Base-by-base conservation (phyloP, 2,797 vertebrate genomes). In the Hypotaenidia philippensis region DNA sequence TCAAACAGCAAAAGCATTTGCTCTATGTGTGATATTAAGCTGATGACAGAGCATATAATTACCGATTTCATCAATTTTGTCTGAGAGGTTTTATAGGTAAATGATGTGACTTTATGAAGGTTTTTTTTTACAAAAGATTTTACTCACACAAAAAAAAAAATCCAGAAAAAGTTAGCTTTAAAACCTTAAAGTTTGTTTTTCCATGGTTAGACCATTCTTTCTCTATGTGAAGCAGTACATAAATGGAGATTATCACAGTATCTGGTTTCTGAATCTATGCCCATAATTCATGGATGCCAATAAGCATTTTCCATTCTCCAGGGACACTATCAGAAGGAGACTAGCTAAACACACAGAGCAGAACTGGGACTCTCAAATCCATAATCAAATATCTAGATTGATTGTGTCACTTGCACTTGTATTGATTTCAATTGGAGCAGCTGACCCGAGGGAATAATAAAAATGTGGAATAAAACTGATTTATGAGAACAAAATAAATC, bases 351-450 rank as follows among this genome's bases (percentile, higher is more conserved):
- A 91, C 77, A 95, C 66, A 90, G 86, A 91, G 74, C 80, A 93
- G 94, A 96, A 89, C 75, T 61, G 70, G 77, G 94, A 96, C 91
- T 97, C 91, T 96, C 96, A 93, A 98, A 98, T 98, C 98, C 93
- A 98, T 98, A 98, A 98, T 98, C 98, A 98, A 98, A 98, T 98
- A 98, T 97, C 97, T 97, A 98, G 98, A 98, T 98, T 98, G 98
- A 99, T 98, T 98, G 97, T 97, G 97, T 98, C 98, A 98, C 98
- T 98, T 98, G 97, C 98, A 98, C 98, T 98, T 93, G 83, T 97
- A 99, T 98, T 98, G 98, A 98, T 98, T 98, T 98, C 97, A 98
- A 98, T 97, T 98, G 97, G 98, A 98, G 96, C 97, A 97, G 96
- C 96, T 97, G 96, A 97, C 97, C 97, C 94, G 97, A 97, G 96